phyloP scores from a whole-genome alignment of 1,140 invertebrate species.

The Andricus grossulariae region DNA sequence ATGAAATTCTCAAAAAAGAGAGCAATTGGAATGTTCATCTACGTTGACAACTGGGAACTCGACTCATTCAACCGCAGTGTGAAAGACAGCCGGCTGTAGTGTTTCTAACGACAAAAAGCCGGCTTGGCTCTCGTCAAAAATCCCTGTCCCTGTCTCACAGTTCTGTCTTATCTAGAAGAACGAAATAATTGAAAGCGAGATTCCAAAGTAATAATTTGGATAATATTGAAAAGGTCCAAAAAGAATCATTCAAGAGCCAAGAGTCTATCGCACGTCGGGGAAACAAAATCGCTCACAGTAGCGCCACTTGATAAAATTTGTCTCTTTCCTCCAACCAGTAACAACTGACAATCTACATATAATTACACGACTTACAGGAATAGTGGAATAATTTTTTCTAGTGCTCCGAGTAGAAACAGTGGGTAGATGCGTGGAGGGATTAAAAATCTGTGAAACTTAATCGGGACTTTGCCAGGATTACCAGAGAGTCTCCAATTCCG shows the following conservation, averaged over 20 bases:
- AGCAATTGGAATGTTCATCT: no score
- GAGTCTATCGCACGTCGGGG: conserved; percentile 48
- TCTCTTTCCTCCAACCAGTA: conserved; percentile 59
- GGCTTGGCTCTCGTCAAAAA: conserved; percentile 50
- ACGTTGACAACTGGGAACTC: conserved; percentile 60
- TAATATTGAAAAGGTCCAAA: conserved; percentile 35
- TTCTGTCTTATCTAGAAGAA: conserved; percentile 5
- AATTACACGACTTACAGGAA: conserved; percentile 60
- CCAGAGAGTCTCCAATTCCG: conserved; percentile 43
- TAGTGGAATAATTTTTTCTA: conserved; percentile 54
- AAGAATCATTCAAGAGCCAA: conserved; percentile 49
- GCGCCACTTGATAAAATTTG: conserved; percentile 68
- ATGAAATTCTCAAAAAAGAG: not conserved
- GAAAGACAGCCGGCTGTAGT: conserved; percentile 74
- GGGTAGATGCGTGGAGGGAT: conserved; percentile 57
- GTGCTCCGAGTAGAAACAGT: conserved; percentile 59
- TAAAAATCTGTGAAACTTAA: conserved; percentile 73
- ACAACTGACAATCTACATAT: conserved; percentile 70
- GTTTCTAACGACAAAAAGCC: conserved; percentile 63
- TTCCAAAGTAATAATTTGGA: not conserved
- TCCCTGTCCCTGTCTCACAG: conserved; percentile 35
- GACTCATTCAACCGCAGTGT: conserved; percentile 66
- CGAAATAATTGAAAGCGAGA: not conserved
- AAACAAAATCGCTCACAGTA: conserved; percentile 66
- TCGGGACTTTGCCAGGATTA: conserved; percentile 60